Conservation (phyloP, 2,888 invertebrate genomes). For the Phortica magna region DNA sequence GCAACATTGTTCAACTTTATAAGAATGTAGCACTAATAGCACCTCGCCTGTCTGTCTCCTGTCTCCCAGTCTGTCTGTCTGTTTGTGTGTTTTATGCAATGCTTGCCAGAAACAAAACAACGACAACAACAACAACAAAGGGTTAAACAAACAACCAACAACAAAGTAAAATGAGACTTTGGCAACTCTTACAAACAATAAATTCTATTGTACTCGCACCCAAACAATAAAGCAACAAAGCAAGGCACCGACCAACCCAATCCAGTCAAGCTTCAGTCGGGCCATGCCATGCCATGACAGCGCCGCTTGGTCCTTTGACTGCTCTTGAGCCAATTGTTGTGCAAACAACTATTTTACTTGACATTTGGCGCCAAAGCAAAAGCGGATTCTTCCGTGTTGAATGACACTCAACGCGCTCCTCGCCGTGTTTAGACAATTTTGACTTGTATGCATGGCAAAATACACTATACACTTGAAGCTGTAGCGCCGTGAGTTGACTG, state of each 20-base stretch:
- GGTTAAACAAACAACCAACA: neutral
- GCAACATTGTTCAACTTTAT: neutral
- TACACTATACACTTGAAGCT: no score
- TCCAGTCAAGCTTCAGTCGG: no score
- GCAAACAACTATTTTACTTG: conserved; percentile 56
- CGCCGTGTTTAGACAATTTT: conserved; percentile 15
- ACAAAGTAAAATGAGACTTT: conserved; percentile 6
- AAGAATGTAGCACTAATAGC: neutral
- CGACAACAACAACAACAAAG: neutral
- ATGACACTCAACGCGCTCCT: conserved; percentile 18
- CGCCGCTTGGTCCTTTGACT: neutral
- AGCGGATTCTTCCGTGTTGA: conserved; percentile 22
- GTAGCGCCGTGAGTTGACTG: no score
- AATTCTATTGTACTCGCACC: conserved; percentile 3
- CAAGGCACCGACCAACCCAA: neutral
- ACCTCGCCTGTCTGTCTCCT: neutral
- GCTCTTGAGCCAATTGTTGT: conserved; percentile 55
- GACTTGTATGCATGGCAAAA: neutral
- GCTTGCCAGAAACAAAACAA: neutral
- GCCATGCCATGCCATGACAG: no score
- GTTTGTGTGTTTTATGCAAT: neutral
- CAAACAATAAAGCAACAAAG: neutral
- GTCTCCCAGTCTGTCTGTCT: neutral
- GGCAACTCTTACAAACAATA: conserved; percentile 21
- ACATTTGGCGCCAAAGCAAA: conserved; percentile 38